Evolutionary conservation across 2,888 invertebrate genomes (phyloP).

Genomic region (Trichopoda pennipes): DNA sequence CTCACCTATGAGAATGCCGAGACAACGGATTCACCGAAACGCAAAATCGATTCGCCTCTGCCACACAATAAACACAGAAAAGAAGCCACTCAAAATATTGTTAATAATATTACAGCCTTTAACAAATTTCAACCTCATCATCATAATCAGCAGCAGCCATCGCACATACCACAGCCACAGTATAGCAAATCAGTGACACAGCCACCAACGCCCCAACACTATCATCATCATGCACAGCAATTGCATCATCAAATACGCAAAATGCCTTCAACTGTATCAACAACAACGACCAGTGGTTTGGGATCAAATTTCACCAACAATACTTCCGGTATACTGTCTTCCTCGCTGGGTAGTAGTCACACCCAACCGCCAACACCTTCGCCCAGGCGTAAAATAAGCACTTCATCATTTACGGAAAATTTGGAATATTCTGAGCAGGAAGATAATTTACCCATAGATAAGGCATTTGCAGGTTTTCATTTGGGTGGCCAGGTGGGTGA

Average conservation of each 20-base stretch:
- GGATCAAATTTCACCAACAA: slow-evolving; percentile 82
- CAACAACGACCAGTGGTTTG: slow-evolving; percentile 83
- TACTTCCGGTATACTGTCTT: slow-evolving; percentile 79
- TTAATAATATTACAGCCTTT: slow-evolving; percentile 25
- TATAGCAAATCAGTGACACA: slow-evolving; percentile 86
- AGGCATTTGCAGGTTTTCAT: slow-evolving; percentile 73
- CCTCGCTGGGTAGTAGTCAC: slow-evolving; percentile 78
- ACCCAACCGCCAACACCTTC: slow-evolving; percentile 85
- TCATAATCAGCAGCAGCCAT: slow-evolving; percentile 27
- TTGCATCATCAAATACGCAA: slow-evolving; percentile 78
- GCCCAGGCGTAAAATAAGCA: slow-evolving; percentile 87
- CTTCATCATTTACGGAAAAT: slow-evolving; percentile 86
- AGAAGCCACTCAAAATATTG: slow-evolving; percentile 10
- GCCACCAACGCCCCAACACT: slow-evolving; percentile 57
- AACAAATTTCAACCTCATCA: slow-evolving; percentile 55
- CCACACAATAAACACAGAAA: slow-evolving; percentile 38
- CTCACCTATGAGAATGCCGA: slow-evolving; percentile 55
- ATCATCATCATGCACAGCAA: slow-evolving; percentile 52
- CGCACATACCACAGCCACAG: slow-evolving; percentile 79
- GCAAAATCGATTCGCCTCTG: slow-evolving; percentile 47
- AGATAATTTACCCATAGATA: slow-evolving; percentile 71
- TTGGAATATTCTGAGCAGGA: slow-evolving; percentile 72
- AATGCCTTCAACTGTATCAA: slow-evolving; percentile 82
- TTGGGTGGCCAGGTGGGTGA: slow-evolving; percentile 54
- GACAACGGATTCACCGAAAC: slow-evolving; percentile 29